Evolutionary conservation across 2,113 vertebrate species (phyloP).

Genomic region (Equus quagga): DNA sequence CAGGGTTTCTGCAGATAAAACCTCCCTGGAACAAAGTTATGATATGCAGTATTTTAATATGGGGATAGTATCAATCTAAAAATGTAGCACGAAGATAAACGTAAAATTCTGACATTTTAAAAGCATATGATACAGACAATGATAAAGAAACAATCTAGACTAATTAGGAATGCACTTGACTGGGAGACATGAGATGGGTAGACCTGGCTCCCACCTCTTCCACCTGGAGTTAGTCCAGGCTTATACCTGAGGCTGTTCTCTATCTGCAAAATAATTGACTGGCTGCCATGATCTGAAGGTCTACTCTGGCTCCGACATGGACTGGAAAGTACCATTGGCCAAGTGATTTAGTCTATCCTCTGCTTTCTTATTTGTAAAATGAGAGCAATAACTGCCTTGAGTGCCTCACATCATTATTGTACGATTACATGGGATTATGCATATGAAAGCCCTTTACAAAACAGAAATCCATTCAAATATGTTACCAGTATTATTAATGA

Average conservation of each 20-base stretch:
- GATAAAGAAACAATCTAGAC: neutral
- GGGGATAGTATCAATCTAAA: neutral
- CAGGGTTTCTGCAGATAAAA: neutral
- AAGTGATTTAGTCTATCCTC: neutral
- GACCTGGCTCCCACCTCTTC: neutral
- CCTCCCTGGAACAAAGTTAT: neutral
- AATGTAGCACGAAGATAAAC: neutral
- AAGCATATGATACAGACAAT: neutral
- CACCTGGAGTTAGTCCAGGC: neutral
- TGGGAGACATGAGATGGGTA: neutral
- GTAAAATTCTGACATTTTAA: neutral
- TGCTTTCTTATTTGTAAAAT: neutral
- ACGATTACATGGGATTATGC: neutral
- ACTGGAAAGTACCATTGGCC: neutral
- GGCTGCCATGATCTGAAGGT: neutral
- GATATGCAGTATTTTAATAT: neutral
- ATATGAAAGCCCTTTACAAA: neutral
- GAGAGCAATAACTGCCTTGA: neutral
- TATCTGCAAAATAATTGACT: neutral
- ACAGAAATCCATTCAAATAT: neutral
- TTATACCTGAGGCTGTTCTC: neutral
- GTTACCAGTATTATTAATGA: neutral
- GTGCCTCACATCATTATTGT: neutral
- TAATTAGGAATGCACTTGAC: neutral
- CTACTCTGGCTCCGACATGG: neutral